Percentiles rank a stretch among this genome's conserved stretches.
phyloP scores from a whole-genome alignment of 1,140 invertebrate genomes.

The Neomicropteryx cornuta region DNA sequence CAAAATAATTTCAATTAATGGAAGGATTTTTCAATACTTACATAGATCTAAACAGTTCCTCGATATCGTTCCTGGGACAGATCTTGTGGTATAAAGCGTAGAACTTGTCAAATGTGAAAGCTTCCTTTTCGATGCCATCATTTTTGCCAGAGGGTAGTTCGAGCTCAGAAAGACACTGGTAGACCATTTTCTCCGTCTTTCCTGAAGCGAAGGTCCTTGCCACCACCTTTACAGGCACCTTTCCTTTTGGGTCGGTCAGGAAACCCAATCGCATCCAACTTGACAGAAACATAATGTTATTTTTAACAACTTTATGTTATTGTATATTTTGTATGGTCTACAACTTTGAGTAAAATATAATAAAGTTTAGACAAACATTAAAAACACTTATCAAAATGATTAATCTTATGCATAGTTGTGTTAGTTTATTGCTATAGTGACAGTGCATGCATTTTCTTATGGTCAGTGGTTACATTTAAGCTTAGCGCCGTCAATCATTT shows the following conservation, averaged over 20 bases:
- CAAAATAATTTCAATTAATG: no score
- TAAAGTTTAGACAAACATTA: not conserved
- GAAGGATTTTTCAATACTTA: slow-evolving; percentile 46
- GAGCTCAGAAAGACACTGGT: slow-evolving; percentile 90
- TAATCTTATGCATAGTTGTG: no score
- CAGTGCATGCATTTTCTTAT: no score
- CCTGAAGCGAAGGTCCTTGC: slow-evolving; percentile 95
- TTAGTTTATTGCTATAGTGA: no score
- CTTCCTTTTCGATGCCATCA: slow-evolving; percentile 87
- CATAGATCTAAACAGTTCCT: slow-evolving; percentile 95
- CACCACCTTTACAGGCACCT: slow-evolving; percentile 95
- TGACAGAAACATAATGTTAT: slow-evolving; percentile 20
- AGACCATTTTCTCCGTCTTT: slow-evolving; percentile 96
- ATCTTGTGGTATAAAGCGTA: slow-evolving; percentile 98
- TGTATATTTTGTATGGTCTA: not conserved
- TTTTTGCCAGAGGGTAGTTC: slow-evolving; percentile 93
- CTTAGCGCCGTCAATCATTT: no score
- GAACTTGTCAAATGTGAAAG: slow-evolving; percentile 99
- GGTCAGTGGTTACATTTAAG: no score
- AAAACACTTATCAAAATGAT: no score
- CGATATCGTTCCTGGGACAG: slow-evolving; percentile 97
- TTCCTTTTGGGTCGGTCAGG: slow-evolving; percentile 83
- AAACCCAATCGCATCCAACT: slow-evolving; percentile 98
- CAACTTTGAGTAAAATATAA: not conserved
- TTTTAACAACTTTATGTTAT: slow-evolving; percentile 2